Percentiles rank a stretch among this genome's conserved stretches.
These are phyloP conservation scores for Tetragonisca angustula DNA, from an alignment of 2,888 invertebrate genomes.

Conservation along the genomic window DNA sequence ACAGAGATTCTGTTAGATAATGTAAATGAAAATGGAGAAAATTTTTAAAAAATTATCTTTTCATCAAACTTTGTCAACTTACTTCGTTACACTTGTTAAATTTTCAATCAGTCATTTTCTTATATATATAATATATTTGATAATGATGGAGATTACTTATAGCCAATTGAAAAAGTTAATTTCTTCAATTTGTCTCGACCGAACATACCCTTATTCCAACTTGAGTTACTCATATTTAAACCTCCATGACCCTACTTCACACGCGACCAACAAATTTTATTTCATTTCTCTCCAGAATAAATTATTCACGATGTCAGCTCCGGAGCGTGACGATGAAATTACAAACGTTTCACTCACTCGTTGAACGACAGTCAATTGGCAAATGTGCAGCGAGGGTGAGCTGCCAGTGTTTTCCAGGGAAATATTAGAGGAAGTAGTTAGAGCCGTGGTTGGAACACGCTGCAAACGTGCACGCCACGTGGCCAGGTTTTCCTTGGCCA, in stretches of 20 bases:
- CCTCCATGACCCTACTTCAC: neutral
- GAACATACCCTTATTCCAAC: neutral
- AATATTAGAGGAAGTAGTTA: constrained; percentile 54
- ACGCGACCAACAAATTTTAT: neutral
- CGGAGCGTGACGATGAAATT: neutral
- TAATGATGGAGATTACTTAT: neutral
- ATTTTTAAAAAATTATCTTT: too few relatives aligned
- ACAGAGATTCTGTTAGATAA: too few relatives aligned
- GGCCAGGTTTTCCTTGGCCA: constrained; percentile 55
- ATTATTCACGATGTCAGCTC: neutral
- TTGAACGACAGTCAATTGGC: constrained; percentile 1
- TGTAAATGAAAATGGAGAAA: too few relatives aligned
- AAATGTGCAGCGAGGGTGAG: neutral
- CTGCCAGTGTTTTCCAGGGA: constrained; percentile 36
- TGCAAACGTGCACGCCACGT: constrained; percentile 69
- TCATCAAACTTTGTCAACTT: too few relatives aligned
- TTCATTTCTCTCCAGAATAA: neutral
- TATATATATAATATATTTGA: neutral
- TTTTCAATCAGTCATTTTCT: too few relatives aligned
- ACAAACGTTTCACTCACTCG: neutral
- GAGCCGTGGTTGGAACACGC: constrained; percentile 23
- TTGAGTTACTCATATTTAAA: neutral
- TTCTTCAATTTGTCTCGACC: neutral
- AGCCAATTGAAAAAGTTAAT: neutral
- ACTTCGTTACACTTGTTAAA: too few relatives aligned